Conservation (phyloP, 2,797 vertebrate species). For the Peromyscus nudipes region DNA sequence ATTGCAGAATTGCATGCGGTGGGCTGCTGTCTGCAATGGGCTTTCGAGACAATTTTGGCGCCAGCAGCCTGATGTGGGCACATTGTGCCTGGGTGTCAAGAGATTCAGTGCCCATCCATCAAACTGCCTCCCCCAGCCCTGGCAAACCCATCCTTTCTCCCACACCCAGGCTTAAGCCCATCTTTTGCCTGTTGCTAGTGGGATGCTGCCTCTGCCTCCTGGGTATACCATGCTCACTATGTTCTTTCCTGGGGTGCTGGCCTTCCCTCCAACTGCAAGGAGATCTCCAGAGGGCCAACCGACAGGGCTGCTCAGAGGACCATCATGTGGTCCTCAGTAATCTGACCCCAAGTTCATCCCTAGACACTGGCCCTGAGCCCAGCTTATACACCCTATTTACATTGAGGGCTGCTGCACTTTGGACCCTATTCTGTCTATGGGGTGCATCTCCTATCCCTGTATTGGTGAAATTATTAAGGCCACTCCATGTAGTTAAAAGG, state of each 20-base stretch:
- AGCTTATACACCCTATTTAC: not conserved
- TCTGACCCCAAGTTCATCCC: not conserved
- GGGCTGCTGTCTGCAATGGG: slow-evolving; percentile 34
- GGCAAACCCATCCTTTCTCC: slow-evolving; percentile 39
- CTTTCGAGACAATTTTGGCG: slow-evolving; percentile 80
- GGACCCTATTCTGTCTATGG: rapidly evolving
- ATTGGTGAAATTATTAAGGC: no score
- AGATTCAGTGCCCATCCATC: slow-evolving; percentile 72
- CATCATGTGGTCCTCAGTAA: rapidly evolving
- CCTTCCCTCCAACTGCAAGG: rapidly evolving
- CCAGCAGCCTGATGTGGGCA: slow-evolving; percentile 75
- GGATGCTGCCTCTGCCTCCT: not conserved
- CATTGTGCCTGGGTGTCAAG: slow-evolving; percentile 20
- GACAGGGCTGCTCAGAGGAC: not conserved
- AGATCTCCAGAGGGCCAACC: not conserved
- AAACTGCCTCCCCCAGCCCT: not conserved
- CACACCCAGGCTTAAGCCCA: not conserved
- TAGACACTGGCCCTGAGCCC: not conserved
- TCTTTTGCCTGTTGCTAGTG: not conserved
- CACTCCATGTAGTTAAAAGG: no score
- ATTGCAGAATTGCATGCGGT: slow-evolving; percentile 16
- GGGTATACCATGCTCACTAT: rapidly evolving
- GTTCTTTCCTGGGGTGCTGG: not conserved
- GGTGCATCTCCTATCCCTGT: rapidly evolving
- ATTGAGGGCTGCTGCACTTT: not conserved